phyloP scores from a whole-genome alignment of 2,888 invertebrate genomes.

The Miltochrista miniata region DNA sequence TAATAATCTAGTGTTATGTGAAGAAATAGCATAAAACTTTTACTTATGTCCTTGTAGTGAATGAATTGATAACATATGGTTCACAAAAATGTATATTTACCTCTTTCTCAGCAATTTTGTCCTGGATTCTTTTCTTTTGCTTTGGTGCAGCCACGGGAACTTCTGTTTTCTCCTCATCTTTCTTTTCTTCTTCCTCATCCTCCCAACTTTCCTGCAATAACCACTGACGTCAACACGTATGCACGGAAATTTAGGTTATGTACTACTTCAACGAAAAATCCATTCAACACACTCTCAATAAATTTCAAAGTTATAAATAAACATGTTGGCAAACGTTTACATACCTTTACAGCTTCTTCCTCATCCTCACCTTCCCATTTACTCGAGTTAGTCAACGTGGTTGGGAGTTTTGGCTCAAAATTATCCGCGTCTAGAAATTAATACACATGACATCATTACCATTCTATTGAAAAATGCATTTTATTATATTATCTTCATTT shows the following conservation, averaged over 20 bases:
- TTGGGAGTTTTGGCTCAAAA: conserved; percentile 86
- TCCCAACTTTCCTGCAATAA: conserved; percentile 95
- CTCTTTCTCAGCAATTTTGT: conserved; percentile 95
- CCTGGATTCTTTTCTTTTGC: conserved; percentile 88
- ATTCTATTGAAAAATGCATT: conserved; percentile 32
- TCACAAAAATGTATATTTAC: conserved; percentile 66
- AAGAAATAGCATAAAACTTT: neutral
- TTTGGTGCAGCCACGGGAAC: conserved; percentile 84
- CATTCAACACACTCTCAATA: conserved; percentile 20
- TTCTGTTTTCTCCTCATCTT: conserved; percentile 87
- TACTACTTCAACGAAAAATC: conserved; percentile 33
- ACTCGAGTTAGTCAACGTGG: conserved; percentile 84
- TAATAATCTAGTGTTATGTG: neutral
- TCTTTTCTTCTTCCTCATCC: conserved; percentile 93
- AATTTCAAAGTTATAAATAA: conserved; percentile 24
- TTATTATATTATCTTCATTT: conserved; percentile 7
- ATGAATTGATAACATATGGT: conserved; percentile 31
- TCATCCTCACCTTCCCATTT: conserved; percentile 96
- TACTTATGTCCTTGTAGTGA: conserved; percentile 20
- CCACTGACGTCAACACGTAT: conserved; percentile 74
- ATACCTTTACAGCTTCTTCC: conserved; percentile 93
- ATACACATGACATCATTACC: conserved; percentile 53
- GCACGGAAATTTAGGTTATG: conserved; percentile 71
- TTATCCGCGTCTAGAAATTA: conserved; percentile 87
- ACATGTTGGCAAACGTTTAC: conserved; percentile 59